Evolutionary conservation across 2,797 vertebrate species (phyloP), one percentile per base, ranked within the genome.

Genomic region (Babyrousa celebensis): DNA sequence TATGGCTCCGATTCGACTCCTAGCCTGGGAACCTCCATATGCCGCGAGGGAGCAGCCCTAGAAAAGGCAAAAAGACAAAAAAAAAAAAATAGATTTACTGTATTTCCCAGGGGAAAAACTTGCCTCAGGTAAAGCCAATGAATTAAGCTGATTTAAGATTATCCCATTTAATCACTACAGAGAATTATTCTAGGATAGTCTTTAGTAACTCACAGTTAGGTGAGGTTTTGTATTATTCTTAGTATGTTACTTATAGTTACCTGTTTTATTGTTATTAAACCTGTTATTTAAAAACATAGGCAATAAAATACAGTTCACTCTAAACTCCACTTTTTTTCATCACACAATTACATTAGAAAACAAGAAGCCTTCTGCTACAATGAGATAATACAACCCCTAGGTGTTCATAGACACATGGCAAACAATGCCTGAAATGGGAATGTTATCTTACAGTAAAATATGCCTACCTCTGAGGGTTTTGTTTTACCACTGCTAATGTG

Each of bases 311-410:
- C 67, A 94, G 65, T 87, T 94, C 71, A 96, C 36, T 94, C 71
- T 92, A 75, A 96, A 89, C 79, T 86, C 82, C 5, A 77, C 60
- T 89, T 96, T 95, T 65, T 91, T 92, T 96, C 91, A 94, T 94
- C 74, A 77, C 18, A 90, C 96, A 97, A 97, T 97, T 97, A 95
- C 20, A 94, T 91, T 97, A 89, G 96, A 80, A 97, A 97, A 75
- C 40, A 91, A 62, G 77, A 91, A 93, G 78, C 89, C 94, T 96
- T 93, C 96, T 98, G 97, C 89, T 97, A 85, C 86, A 93, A 93
- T 93, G 92, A 97, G 96, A 98, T 98, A 98, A 96, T 96, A 97
- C 71, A 93, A 95, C 92, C 96, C 83, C 62, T 95, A 95, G 85
- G 72, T 96, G 62, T 95, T 97, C 91, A 95, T 86, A 97, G 96